Conservation (phyloP, 1,140 invertebrate species). For the Eulimnadia texana region DNA sequence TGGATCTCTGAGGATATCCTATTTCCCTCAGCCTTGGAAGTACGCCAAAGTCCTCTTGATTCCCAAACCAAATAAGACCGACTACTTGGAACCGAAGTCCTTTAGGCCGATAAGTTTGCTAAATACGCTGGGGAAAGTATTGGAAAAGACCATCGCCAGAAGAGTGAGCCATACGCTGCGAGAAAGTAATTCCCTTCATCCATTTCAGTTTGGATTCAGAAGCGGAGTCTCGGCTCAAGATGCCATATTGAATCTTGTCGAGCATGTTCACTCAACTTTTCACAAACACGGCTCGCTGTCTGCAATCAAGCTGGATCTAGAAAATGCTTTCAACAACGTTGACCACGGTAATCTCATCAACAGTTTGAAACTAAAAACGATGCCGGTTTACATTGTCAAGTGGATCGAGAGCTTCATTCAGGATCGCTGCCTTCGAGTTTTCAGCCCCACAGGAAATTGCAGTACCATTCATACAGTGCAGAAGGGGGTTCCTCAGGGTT, state of each 20-base stretch:
- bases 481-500: neutral
- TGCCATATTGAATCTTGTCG: neutral
- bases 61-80: neutral
- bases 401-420: neutral
- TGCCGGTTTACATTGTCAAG: neutral
- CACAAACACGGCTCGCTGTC: neutral
- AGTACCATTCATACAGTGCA: neutral
- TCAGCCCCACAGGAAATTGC: neutral
- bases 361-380: neutral
- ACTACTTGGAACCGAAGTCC: neutral
- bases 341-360: neutral
- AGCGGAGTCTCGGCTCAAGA: neutral
- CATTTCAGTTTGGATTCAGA: conserved; percentile 1
- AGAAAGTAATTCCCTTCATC: neutral
- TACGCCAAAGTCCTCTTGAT: neutral
- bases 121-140: neutral
- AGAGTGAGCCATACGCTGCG: neutral
- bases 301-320: neutral
- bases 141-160: conserved; percentile 5
- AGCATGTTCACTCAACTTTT: neutral
- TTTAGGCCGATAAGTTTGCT: neutral
- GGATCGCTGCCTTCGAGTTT: neutral
- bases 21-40: neutral
- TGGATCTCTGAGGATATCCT: neutral
- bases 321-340: neutral